A percentile compares a stretch with the other conserved stretches of the same genome.
Conservation (phyloP, 2,888 invertebrate species). For the Hyalella azteca region DNA sequence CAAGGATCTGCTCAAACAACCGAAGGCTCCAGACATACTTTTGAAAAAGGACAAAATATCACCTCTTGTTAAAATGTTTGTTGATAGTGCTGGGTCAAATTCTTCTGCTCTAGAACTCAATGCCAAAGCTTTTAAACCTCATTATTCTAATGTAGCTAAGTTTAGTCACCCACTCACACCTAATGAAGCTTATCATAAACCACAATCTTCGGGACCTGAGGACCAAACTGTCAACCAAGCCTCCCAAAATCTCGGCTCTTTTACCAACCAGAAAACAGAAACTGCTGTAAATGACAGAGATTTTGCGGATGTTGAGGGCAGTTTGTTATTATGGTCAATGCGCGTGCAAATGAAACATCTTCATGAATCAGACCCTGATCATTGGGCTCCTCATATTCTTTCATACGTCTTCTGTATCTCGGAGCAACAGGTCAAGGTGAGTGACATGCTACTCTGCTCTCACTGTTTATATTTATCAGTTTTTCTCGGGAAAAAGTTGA, state of each 20-base stretch:
- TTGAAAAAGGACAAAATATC: neutral
- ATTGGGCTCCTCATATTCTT: neutral
- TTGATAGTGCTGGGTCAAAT: neutral
- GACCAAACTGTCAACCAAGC: neutral
- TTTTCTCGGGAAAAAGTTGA: no score
- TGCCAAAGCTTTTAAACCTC: no score
- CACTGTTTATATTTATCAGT: no score
- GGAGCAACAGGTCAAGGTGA: neutral
- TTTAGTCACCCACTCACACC: neutral
- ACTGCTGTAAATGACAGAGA: neutral
- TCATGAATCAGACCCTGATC: neutral
- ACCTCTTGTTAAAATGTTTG: neutral
- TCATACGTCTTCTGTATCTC: neutral
- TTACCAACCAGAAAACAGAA: neutral
- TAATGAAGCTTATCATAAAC: neutral
- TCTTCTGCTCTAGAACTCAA: neutral
- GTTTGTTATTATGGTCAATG: neutral
- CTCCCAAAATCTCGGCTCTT: neutral
- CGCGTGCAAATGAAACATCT: conserved; percentile 1
- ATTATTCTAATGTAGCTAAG: neutral
- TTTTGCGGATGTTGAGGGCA: neutral
- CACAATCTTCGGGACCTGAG: neutral
- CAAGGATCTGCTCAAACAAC: neutral
- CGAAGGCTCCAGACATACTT: neutral
- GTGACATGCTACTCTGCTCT: neutral